phyloP scores from a whole-genome alignment of 2,113 vertebrate genomes.

The Gopherus evgoodei region DNA sequence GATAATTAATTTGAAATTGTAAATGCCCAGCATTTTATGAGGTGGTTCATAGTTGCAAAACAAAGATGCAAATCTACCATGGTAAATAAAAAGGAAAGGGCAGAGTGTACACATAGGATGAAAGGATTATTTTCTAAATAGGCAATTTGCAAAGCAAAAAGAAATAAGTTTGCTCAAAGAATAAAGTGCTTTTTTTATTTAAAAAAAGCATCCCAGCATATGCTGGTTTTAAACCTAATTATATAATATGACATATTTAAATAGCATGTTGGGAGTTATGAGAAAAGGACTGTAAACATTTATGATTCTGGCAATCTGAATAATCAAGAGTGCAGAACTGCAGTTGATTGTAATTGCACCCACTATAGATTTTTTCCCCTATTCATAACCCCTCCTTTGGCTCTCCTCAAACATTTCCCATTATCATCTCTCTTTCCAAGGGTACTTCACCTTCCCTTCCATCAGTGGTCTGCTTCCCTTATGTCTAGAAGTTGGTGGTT shows the following conservation, averaged over 20 bases:
- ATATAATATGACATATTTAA: background rate
- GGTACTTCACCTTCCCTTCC: background rate
- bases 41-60: background rate
- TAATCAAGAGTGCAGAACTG: background rate
- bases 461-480: background rate
- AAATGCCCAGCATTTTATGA: background rate
- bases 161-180: fast-evolving
- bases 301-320: background rate
- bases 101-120: fast-evolving
- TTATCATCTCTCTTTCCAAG: background rate
- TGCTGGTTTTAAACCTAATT: background rate
- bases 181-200: background rate
- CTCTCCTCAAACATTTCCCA: background rate
- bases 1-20: background rate
- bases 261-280: background rate
- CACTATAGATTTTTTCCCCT: background rate
- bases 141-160: background rate
- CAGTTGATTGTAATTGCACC: background rate
- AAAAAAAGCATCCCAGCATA: background rate
- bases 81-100: background rate
- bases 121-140: background rate
- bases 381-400: background rate
- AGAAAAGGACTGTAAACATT: background rate
- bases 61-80: fast-evolving
- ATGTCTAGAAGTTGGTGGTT: background rate